Percentiles rank a stretch among this genome's conserved stretches.
phyloP scores from a whole-genome alignment of 1,140 invertebrate genomes.

The Globodera ellingtonae region DNA sequence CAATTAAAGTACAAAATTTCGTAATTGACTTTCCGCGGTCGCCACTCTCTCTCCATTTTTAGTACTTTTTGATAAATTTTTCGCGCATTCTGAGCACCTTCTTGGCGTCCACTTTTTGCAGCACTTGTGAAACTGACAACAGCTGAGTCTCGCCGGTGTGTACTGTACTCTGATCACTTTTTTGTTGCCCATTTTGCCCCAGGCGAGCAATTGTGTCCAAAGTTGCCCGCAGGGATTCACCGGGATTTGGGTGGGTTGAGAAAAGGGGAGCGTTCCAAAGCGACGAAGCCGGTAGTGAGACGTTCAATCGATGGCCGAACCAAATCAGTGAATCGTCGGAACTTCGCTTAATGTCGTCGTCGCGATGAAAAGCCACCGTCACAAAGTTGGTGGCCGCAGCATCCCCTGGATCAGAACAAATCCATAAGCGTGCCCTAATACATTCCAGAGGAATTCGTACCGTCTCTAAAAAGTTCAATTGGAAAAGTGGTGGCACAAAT shows the following conservation, averaged over 20 bases:
- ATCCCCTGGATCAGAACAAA: neutral
- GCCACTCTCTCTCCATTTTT: neutral
- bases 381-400: neutral
- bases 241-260: conserved; percentile 2
- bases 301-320: conserved; percentile 17
- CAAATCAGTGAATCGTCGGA: conserved; percentile 1
- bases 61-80: conserved; percentile 6
- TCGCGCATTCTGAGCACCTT: conserved; percentile 9
- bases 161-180: neutral
- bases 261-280: conserved; percentile 27
- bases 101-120: conserved; percentile 13
- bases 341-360: conserved; percentile 20
- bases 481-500: conserved; percentile 19
- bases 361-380: conserved; percentile 16
- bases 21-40: too few species aligned
- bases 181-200: neutral
- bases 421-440: neutral
- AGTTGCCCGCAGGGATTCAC: conserved; percentile 13
- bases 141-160: neutral
- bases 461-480: neutral
- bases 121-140: conserved; percentile 13
- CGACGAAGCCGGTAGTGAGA: neutral
- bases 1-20: too few species aligned
- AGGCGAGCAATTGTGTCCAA: conserved; percentile 4
- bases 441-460: neutral